Evolutionary conservation across 2,797 vertebrate genomes (phyloP).

Genomic region (Lagodon rhomboides): DNA sequence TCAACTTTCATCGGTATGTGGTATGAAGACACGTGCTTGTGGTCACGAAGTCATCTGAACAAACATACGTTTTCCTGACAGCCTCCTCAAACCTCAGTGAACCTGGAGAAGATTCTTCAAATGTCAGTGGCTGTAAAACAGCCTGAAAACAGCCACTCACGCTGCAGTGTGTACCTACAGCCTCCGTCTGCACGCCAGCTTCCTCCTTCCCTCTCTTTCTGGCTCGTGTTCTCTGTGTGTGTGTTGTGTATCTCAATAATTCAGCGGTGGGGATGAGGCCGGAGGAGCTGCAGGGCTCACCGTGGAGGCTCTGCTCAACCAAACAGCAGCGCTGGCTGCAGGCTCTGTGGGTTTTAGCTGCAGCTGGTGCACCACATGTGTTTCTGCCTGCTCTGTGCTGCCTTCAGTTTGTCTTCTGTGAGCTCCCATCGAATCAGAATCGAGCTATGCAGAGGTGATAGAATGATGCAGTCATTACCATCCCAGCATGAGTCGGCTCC

Average conservation of each 20-base stretch:
- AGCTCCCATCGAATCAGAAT: neutral
- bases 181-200: slow-evolving; percentile 6
- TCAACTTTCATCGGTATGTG: neutral
- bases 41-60: neutral
- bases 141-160: slow-evolving; percentile 1
- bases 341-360: slow-evolving; percentile 35
- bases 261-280: slow-evolving; percentile 22
- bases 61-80: neutral
- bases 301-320: slow-evolving; percentile 24
- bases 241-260: slow-evolving; percentile 53
- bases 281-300: slow-evolving; percentile 31
- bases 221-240: neutral
- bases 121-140: neutral
- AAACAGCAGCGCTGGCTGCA: slow-evolving; percentile 32
- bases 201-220: slow-evolving; percentile 5
- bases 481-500: neutral
- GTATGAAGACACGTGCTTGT: neutral
- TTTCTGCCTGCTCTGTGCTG: neutral
- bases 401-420: neutral
- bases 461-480: neutral
- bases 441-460: neutral
- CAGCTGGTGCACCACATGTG: slow-evolving; percentile 22
- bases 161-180: slow-evolving; percentile 6
- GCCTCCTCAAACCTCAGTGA: neutral
- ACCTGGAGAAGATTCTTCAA: neutral